Evolutionary conservation across 2,797 vertebrate species (phyloP), one percentile per base, ranked within the genome.

Genomic region (Labeo calbasu): DNA sequence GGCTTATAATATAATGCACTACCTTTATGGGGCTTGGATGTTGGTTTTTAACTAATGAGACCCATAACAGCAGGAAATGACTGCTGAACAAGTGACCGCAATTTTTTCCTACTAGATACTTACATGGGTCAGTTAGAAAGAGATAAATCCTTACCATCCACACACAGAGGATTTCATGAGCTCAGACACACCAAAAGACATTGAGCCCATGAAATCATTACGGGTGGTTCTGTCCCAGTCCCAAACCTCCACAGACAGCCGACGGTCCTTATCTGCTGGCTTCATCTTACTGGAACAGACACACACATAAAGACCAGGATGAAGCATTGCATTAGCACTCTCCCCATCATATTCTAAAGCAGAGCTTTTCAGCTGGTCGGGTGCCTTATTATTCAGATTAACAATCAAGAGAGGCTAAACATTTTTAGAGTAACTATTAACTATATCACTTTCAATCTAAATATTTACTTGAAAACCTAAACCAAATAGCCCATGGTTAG

Each of bases 141-240:
- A 72, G 21, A 76, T 21, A 43, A 13, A 46, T 71, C 3, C 81
- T 85, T 72, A 89, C 84, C 86, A 88, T 84, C 85, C 87, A 81
- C 77, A 87, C 32, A 78, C 82, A 71, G 97, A 94, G 89, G 97
- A 93, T 90, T 99, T 99, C 88, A 99, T 97, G n/a, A 99, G 97
- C 92, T 99, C 98, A 0, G 98, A 99, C 51, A 99, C 97, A 0
- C 98, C 98, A 28, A 99, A 99, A 7, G 98, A 99, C 50, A 99
- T 96, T 3, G 98, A 95, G 3, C 98, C 98, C 98, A 99, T 99
- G 93, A 99, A 99, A 93, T 99, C 98, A 2, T 99, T 99, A 90
- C 98, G 94, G 28, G 98, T 98, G 79, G 98, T 99, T 68, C 98
- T 95, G 89, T 99, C 98, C 98, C 98, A 99, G 92, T 99, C 98